Conservation (phyloP, 92 coral and sea anemone species). For the Galaxea fascicularis region DNA sequence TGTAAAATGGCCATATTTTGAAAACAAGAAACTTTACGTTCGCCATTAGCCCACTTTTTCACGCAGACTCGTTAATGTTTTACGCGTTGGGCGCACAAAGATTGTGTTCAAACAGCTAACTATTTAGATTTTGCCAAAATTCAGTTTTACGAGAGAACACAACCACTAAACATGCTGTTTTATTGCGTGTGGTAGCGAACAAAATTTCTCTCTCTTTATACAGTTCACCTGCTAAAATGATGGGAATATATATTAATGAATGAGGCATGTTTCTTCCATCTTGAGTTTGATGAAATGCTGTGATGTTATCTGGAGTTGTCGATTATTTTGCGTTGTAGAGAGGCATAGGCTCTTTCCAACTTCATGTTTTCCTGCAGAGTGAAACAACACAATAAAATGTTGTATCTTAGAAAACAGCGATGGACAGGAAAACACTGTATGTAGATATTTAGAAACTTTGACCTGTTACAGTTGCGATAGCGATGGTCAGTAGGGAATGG, state of each 20-base stretch:
- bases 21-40: background rate
- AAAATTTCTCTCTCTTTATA: no score
- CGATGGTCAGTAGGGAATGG: no score
- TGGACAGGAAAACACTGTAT: no score
- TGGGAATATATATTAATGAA: no score
- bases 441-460: background rate
- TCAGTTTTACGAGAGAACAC: no score
- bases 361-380: slow-evolving; percentile 90
- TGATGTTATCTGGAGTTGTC: slow-evolving; percentile 66
- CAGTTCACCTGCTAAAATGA: background rate
- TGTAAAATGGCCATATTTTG: background rate
- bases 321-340: slow-evolving; percentile 83
- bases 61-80: background rate
- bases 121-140: no score
- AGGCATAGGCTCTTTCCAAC: slow-evolving; percentile 90
- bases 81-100: background rate
- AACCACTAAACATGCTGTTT: no score
- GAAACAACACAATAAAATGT: background rate
- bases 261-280: background rate
- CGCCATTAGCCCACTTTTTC: background rate
- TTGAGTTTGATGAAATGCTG: background rate
- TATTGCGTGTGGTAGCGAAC: no score
- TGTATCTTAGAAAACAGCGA: no score
- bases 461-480: no score
- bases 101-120: no score